A percentile compares a stretch with the other conserved stretches of the same genome.
Conservation (phyloP, 2,888 invertebrate genomes). For the Mimumesa dahlbomi region DNA sequence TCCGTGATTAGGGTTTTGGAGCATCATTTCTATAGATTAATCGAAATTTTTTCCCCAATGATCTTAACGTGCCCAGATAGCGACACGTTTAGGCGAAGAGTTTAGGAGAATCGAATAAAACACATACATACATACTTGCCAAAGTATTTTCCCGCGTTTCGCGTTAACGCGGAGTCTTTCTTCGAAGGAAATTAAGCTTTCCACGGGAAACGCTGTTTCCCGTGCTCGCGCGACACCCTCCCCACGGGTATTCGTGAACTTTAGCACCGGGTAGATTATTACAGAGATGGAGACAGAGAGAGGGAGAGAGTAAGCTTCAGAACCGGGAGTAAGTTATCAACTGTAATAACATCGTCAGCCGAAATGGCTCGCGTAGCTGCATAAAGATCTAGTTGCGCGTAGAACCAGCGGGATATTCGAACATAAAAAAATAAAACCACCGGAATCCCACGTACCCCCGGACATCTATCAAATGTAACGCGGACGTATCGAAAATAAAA, state of each 20-base stretch:
- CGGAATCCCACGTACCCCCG: not conserved
- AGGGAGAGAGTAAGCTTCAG: constrained; percentile 13
- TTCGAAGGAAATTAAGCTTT: constrained; percentile 20
- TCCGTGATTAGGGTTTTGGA: no score
- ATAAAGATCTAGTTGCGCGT: constrained; percentile 36
- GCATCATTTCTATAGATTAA: not conserved
- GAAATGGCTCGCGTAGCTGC: constrained; percentile 28
- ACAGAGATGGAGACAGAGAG: not conserved
- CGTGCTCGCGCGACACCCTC: constrained; percentile 29
- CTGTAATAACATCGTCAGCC: constrained; percentile 41
- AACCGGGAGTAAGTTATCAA: constrained; percentile 35
- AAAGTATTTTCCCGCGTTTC: constrained; percentile 1
- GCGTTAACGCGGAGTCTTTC: not conserved
- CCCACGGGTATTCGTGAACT: constrained; percentile 24
- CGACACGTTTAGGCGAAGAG: not conserved
- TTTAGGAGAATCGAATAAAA: not conserved
- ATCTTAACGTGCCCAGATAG: no score
- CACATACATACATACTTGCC: not conserved
- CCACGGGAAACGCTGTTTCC: constrained; percentile 1
- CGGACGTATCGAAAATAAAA: not conserved
- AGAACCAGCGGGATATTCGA: constrained; percentile 21
- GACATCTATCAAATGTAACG: not conserved
- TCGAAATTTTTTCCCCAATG: not conserved
- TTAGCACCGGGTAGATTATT: constrained; percentile 45
- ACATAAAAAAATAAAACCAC: constrained; percentile 33